Percentiles rank a stretch among this genome's conserved stretches.
Evolutionary conservation across 2,888 invertebrate species (phyloP).

Genomic region (Melieria crassipennis): DNA sequence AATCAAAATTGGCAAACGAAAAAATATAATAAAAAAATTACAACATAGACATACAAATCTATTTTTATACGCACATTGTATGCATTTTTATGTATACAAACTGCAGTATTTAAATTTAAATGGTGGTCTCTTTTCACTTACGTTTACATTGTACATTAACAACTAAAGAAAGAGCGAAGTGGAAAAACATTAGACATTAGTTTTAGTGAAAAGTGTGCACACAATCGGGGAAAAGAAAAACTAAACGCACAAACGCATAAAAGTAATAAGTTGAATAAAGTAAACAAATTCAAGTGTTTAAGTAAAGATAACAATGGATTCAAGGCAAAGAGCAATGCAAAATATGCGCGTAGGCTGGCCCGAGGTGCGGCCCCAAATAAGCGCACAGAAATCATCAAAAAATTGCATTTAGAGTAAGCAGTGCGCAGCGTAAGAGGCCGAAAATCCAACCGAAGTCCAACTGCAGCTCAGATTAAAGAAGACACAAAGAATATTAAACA

Average conservation of each 20-base stretch:
- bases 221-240: slow-evolving; percentile 3
- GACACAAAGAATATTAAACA: too few relatives aligned
- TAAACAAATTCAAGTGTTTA: not conserved
- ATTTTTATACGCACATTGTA: slow-evolving; percentile 49
- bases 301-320: not conserved
- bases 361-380: too few relatives aligned
- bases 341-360: too few relatives aligned
- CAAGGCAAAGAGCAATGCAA: too few relatives aligned
- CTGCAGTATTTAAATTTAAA: slow-evolving; percentile 38
- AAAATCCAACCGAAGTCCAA: too few relatives aligned
- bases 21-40: slow-evolving; percentile 9
- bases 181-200: not conserved
- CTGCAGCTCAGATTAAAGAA: too few relatives aligned
- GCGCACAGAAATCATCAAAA: too few relatives aligned
- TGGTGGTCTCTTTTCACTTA: slow-evolving; percentile 45
- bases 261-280: not conserved
- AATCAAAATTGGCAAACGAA: not conserved
- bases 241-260: not conserved
- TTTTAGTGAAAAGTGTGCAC: slow-evolving; percentile 1
- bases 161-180: slow-evolving; percentile 7
- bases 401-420: too few relatives aligned
- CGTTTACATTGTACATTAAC: slow-evolving; percentile 23
- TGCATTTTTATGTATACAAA: slow-evolving; percentile 48
- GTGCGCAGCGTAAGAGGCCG: too few relatives aligned
- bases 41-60: slow-evolving; percentile 7